Evolutionary conservation across 2,888 invertebrate species (phyloP).

Genomic region (Parnassius glacialis): DNA sequence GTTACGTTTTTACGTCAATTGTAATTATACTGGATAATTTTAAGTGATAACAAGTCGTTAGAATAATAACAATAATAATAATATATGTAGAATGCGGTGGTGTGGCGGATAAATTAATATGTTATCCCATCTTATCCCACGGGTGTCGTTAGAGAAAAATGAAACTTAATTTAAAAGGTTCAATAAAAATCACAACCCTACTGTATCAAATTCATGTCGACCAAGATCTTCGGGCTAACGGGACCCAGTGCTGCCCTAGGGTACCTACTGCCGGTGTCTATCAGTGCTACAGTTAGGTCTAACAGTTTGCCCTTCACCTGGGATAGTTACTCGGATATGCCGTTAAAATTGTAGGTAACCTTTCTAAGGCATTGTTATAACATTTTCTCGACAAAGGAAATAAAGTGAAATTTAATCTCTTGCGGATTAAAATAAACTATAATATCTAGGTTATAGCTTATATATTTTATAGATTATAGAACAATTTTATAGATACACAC

Average conservation of each 20-base stretch:
- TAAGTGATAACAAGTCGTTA: constrained; percentile 1
- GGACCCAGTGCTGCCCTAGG: constrained; percentile 32
- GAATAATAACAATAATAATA: not conserved
- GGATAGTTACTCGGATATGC: constrained; percentile 16
- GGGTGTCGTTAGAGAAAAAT: too few relatives aligned
- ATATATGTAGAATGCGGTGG: too few relatives aligned
- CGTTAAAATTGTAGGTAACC: constrained; percentile 20
- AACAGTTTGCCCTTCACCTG: constrained; percentile 26
- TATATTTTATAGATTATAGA: too few relatives aligned
- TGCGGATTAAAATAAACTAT: too few relatives aligned
- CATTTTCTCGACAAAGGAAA: constrained; percentile 10
- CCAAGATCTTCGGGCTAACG: constrained; percentile 45
- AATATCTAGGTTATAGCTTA: too few relatives aligned
- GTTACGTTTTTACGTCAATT: not conserved
- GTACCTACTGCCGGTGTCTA: constrained; percentile 17
- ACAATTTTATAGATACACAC: too few relatives aligned
- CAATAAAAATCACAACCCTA: constrained; percentile 13
- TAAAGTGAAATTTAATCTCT: not conserved
- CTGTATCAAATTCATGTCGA: constrained; percentile 39
- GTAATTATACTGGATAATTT: not conserved
- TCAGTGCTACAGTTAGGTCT: constrained; percentile 27
- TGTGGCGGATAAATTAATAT: too few relatives aligned
- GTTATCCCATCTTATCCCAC: too few relatives aligned
- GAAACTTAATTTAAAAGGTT: too few relatives aligned
- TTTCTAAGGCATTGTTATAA: constrained; percentile 13